These are phyloP conservation scores for Parnassius smintheus DNA, from an alignment of 2,888 invertebrate species.

Conservation along the genomic window DNA sequence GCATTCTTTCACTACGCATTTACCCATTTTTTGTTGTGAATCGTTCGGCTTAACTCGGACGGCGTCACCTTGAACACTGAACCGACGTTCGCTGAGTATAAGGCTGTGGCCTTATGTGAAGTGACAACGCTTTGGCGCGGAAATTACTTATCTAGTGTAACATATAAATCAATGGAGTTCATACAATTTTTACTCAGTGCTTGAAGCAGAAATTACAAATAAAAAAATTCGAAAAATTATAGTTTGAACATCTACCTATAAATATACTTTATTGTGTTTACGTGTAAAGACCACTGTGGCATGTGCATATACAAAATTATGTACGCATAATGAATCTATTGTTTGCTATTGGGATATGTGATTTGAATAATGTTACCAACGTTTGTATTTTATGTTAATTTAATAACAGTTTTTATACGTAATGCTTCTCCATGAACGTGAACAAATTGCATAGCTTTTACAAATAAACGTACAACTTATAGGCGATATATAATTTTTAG, in stretches of 20 bases:
- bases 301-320: background rate
- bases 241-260: conserved; percentile 4
- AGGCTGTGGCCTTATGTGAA: no score
- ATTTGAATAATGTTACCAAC: conserved; percentile 31
- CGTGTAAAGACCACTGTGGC: conserved; percentile 3
- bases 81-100: no score
- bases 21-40: no score
- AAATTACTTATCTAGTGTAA: no score
- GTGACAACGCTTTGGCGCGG: no score
- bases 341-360: conserved; percentile 32
- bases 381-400: conserved; percentile 25
- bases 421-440: conserved; percentile 16
- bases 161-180: no score
- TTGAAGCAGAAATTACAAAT: no score
- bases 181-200: no score
- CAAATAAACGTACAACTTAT: background rate
- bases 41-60: no score
- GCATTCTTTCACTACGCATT: no score
- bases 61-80: no score
- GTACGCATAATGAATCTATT: conserved; percentile 32
- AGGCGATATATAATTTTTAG: no score
- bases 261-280: conserved; percentile 3
- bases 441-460: conserved; percentile 12
- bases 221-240: background rate
- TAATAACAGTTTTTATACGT: conserved; percentile 27